These are phyloP conservation scores for Urophycis tenuis DNA, from an alignment of 2,797 vertebrate genomes.

Conservation along the genomic window DNA sequence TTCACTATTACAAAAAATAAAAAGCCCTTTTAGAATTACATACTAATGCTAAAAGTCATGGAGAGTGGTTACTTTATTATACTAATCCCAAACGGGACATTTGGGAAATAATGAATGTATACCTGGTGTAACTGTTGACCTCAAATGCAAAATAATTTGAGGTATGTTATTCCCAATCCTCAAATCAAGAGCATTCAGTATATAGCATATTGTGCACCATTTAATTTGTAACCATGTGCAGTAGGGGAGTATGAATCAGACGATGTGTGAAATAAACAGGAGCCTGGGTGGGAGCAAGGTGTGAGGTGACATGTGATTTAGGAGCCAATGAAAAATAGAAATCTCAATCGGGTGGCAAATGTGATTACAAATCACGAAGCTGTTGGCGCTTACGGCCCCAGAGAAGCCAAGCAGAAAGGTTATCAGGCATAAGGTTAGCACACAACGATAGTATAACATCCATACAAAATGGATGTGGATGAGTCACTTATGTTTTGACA, in stretches of 20 bases:
- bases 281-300: constrained; percentile 32
- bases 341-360: constrained; percentile 42
- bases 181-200: neutral
- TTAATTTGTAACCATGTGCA: neutral
- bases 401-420: neutral
- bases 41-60: neutral
- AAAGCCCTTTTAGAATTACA: neutral
- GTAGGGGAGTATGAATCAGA: constrained; percentile 54
- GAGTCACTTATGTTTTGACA: neutral
- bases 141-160: neutral
- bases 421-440: neutral
- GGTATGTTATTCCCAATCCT: neutral
- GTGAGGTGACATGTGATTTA: constrained; percentile 47
- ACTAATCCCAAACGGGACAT: neutral
- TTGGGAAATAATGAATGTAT: neutral
- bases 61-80: neutral
- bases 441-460: neutral
- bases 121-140: neutral
- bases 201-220: neutral
- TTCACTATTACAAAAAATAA: neutral
- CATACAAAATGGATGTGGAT: neutral
- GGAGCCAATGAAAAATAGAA: constrained; percentile 44
- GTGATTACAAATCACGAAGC: constrained; percentile 31
- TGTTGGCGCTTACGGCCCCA: neutral
- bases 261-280: constrained; percentile 64